These are phyloP conservation scores for Synanthedon andrenaeformis DNA, from an alignment of 2,888 invertebrate genomes.

Conservation along the genomic window DNA sequence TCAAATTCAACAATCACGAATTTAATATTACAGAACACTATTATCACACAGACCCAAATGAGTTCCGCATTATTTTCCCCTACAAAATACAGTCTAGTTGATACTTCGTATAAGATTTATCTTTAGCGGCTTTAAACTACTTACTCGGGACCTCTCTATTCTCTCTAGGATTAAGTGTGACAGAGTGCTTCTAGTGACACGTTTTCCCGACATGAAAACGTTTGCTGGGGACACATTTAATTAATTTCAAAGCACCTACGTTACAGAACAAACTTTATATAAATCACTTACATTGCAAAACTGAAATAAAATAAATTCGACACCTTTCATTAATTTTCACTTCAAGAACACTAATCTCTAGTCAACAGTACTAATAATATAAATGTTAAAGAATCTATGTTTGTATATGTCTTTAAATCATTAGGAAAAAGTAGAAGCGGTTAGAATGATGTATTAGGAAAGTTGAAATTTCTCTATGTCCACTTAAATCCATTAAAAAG, in stretches of 20 bases:
- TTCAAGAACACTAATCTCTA: too few species aligned
- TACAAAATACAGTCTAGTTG: constrained; percentile 3
- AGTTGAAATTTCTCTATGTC: too few species aligned
- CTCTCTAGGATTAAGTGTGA: constrained; percentile 32
- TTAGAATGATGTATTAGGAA: too few species aligned
- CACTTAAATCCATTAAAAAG: too few species aligned
- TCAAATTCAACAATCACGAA: too few species aligned
- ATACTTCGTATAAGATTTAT: constrained; percentile 7
- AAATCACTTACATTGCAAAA: background rate
- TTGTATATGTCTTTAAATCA: too few species aligned
- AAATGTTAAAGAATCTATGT: too few species aligned
- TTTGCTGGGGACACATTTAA: constrained; percentile 34
- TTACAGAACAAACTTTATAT: constrained; percentile 1
- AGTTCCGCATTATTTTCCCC: constrained; percentile 4
- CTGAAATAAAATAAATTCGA: too few species aligned
- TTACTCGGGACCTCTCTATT: constrained; percentile 18
- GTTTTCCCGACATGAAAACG: constrained; percentile 25
- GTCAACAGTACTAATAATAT: too few species aligned
- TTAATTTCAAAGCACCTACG: constrained; percentile 39
- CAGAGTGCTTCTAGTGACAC: constrained; percentile 31
- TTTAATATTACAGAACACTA: background rate
- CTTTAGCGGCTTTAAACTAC: constrained; percentile 5
- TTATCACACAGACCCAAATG: constrained; percentile 3
- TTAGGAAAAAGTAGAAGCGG: too few species aligned
- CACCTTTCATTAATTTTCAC: too few species aligned